Evolutionary conservation across 2,113 vertebrate genomes (phyloP).

Genomic region (Trichomycterus rosablanca): DNA sequence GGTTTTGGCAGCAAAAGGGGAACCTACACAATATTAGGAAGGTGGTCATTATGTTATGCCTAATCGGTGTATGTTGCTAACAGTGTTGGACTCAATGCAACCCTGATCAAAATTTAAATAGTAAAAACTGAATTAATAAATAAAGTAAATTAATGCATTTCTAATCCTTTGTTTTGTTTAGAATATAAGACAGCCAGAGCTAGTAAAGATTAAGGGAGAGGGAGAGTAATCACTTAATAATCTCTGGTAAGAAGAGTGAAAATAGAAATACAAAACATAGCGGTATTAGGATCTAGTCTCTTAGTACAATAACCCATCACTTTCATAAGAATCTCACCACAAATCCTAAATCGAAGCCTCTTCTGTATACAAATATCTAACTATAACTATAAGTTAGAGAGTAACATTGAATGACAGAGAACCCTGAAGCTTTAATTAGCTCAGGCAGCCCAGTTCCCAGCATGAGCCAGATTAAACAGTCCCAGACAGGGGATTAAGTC

Average conservation of each 20-base stretch:
- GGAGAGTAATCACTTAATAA: constrained; percentile 41
- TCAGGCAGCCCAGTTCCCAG: constrained; percentile 20
- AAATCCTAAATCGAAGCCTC: background rate
- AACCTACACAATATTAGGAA: too few relatives aligned
- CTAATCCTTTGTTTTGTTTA: background rate
- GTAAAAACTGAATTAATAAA: too few relatives aligned
- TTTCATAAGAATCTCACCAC: background rate
- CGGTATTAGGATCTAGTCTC: background rate
- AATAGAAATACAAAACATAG: constrained; percentile 41
- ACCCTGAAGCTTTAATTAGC: constrained; percentile 27
- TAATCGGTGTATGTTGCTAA: too few relatives aligned
- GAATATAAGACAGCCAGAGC: background rate
- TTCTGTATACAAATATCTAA: background rate
- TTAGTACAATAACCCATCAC: background rate
- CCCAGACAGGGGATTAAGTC: constrained; percentile 13
- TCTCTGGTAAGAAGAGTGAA: constrained; percentile 46
- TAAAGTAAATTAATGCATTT: background rate
- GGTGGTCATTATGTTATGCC: too few relatives aligned
- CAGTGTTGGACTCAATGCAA: too few relatives aligned
- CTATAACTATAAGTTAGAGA: too few relatives aligned
- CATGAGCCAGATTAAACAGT: constrained; percentile 26
- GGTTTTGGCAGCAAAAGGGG: too few relatives aligned
- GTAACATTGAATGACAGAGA: background rate
- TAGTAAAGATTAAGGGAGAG: background rate
- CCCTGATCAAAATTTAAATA: too few relatives aligned